These are phyloP conservation scores for Trachelus troglodyta DNA, from an alignment of 2,888 invertebrate species.

Conservation along the genomic window DNA sequence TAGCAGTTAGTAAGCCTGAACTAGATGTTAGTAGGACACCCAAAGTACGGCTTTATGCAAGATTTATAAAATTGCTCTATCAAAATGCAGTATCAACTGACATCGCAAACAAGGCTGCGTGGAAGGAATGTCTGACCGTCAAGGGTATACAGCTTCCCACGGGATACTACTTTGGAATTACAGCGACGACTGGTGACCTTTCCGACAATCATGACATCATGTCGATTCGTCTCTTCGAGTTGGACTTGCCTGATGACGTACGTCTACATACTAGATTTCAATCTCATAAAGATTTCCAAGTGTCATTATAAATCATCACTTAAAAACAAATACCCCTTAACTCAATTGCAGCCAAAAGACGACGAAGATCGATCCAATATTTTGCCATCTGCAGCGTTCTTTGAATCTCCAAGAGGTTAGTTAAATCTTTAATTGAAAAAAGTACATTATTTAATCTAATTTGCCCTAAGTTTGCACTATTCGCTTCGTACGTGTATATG, in stretches of 20 bases:
- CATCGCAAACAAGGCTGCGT: conserved; percentile 89
- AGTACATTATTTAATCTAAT: not conserved
- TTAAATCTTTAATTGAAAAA: conserved; percentile 5
- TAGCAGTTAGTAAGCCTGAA: too few relatives aligned
- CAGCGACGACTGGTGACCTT: conserved; percentile 97
- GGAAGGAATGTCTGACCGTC: conserved; percentile 94
- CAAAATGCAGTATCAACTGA: conserved; percentile 83
- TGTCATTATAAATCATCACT: too few relatives aligned
- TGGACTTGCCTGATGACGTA: conserved; percentile 81
- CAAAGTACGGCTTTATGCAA: too few relatives aligned
- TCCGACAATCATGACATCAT: conserved; percentile 97
- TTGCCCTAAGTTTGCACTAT: too few relatives aligned
- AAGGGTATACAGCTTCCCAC: conserved; percentile 92
- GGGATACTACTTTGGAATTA: conserved; percentile 93
- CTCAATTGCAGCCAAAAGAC: conserved; percentile 69
- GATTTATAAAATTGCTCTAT: too few relatives aligned
- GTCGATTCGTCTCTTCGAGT: conserved; percentile 90
- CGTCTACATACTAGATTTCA: conserved; percentile 38
- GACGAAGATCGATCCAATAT: conserved; percentile 84
- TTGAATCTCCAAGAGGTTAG: conserved; percentile 86
- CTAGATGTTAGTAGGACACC: too few relatives aligned
- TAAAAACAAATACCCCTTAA: not conserved
- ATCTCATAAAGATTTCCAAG: not conserved
- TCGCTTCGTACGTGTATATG: too few relatives aligned
- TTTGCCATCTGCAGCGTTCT: conserved; percentile 88